Base-by-base conservation (phyloP, 1,140 invertebrate species). In the Drosophila lacertosa region DNA sequence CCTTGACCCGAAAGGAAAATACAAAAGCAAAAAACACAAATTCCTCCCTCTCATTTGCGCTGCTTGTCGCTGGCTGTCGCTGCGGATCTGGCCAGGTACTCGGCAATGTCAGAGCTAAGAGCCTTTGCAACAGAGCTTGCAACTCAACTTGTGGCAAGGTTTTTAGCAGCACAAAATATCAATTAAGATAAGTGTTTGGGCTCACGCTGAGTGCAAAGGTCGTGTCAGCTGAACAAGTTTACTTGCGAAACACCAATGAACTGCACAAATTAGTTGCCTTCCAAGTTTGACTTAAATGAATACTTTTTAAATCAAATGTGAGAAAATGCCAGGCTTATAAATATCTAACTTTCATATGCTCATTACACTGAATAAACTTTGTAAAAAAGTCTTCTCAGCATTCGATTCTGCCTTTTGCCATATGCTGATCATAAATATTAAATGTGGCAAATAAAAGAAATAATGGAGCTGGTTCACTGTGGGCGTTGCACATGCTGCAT, bases 101-200 rank as follows among this genome's bases (percentile, higher is more conserved):
- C 66, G 44, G 13, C 4, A 16, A 33, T 70, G 51, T 66, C 67
- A 70, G 44, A 15, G 10, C 32, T 7, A 44, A 29, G 39, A 26
- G 60, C 60, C 67, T 42, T 29, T 48, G 60, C 40, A 69, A 40
- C 33, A 26, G 33, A 57, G 40, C 1, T 62, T 54, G 39, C 53
- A 58, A 15, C 22, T 20, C 15, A 48, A 35, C 13, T 32, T 35
- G 10, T 32, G 47, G 33, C 16, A 48, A 22, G 35, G 55, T 22
- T 44, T 60, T 72, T 5, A 20, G 48, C 33, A 72, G 54, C 22
- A 9, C 1, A 53, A 65, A 75, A 84, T 83, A 72, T 65, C 58
- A 75, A 71, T 84, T 83, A 84, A 65, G 35, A 72, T 72, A 80
- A 75, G 71, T 76, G 58, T 79, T 69, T 59, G 13, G 18, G 10